A percentile compares a stretch with the other conserved stretches of the same genome.
Evolutionary conservation across 2,113 vertebrate genomes (phyloP).

Genomic region (Aptenodytes patagonicus): DNA sequence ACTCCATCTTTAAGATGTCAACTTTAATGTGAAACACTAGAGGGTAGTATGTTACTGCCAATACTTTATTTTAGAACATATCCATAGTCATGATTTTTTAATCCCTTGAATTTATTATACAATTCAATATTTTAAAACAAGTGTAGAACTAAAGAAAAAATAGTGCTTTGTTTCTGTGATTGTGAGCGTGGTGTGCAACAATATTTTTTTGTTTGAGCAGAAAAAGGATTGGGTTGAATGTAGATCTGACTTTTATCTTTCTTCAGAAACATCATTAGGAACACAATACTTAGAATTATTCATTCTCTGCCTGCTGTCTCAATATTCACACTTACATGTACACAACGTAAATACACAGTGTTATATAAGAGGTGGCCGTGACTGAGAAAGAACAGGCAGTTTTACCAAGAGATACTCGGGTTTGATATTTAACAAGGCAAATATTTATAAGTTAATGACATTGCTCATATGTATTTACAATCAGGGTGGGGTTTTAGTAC

Average conservation of each 20-base stretch:
- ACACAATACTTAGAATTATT: background rate
- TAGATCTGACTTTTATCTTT: background rate
- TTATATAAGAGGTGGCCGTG: background rate
- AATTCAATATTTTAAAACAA: background rate
- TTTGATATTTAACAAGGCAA: background rate
- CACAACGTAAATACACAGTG: background rate
- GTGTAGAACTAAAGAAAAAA: background rate
- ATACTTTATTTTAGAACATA: background rate
- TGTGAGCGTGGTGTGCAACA: accelerated
- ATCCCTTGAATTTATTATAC: background rate
- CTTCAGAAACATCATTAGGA: background rate
- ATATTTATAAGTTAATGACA: background rate
- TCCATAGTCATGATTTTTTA: background rate
- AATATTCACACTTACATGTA: background rate
- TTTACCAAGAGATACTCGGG: background rate
- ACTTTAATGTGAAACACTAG: slow-evolving; percentile 10
- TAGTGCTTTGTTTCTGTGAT: background rate
- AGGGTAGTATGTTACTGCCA: slow-evolving; percentile 19
- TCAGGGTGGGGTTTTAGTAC: background rate
- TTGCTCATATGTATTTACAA: background rate
- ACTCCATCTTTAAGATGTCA: background rate
- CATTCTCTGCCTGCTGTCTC: background rate
- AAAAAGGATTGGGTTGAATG: background rate
- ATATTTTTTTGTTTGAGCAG: background rate
- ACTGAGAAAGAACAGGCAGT: background rate